Evolutionary conservation across 2,888 invertebrate species (phyloP).

Genomic region (Cinara cedri): DNA sequence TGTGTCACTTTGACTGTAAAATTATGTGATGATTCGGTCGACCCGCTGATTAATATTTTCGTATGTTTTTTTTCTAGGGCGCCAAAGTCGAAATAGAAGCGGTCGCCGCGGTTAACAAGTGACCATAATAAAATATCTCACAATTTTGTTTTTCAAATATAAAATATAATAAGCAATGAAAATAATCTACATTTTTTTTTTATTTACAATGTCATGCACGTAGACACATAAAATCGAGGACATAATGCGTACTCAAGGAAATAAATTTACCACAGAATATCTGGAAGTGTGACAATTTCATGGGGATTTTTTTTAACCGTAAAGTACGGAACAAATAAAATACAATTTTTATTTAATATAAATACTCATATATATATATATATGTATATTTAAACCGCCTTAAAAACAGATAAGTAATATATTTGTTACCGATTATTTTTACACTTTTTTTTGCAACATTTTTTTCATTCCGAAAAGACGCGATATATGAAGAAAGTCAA

Average conservation of each 20-base stretch:
- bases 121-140: background rate
- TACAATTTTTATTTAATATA: too few species aligned
- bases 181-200: slow-evolving; percentile 13
- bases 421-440: too few species aligned
- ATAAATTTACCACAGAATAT: background rate
- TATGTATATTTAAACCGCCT: too few species aligned
- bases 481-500: too few species aligned
- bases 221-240: slow-evolving; percentile 16
- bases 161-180: slow-evolving; percentile 40
- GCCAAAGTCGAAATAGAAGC: slow-evolving; percentile 55
- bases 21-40: background rate
- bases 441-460: too few species aligned
- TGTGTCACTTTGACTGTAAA: slow-evolving; percentile 4
- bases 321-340: too few species aligned
- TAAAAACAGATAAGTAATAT: too few species aligned
- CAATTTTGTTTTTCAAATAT: slow-evolving; percentile 23
- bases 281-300: slow-evolving; percentile 24
- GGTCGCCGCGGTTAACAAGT: slow-evolving; percentile 45
- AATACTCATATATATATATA: too few species aligned
- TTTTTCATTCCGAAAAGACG: too few species aligned
- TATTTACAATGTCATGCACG: slow-evolving; percentile 41
- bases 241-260: background rate
- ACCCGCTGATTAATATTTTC: background rate
- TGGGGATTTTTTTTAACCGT: too few species aligned
- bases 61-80: slow-evolving; percentile 45